Conservation (phyloP, 2,113 vertebrate genomes). For the Potamarius usumacintae region DNA sequence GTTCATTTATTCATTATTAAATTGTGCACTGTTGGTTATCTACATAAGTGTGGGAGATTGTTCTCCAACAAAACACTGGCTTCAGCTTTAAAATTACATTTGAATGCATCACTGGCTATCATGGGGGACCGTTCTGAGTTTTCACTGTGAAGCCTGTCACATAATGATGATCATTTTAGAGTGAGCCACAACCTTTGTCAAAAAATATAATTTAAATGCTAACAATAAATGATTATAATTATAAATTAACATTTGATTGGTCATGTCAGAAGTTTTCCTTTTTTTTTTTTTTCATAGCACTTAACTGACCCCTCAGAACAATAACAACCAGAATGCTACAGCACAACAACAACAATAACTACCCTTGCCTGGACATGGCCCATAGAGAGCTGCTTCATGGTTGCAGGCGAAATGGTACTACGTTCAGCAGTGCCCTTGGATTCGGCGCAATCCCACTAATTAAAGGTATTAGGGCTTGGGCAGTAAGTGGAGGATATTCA, state of each 20-base stretch:
- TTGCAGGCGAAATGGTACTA: constrained; percentile 60
- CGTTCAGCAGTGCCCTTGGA: constrained; percentile 68
- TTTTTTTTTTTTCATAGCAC: constrained; percentile 25
- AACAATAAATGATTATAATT: not conserved
- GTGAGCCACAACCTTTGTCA: not conserved
- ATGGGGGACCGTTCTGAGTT: not conserved
- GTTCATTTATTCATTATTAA: not conserved
- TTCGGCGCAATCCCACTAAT: constrained; percentile 71
- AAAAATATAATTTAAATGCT: not conserved
- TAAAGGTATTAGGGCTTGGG: constrained; percentile 73
- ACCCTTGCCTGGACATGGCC: constrained; percentile 69
- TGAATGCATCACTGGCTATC: not conserved
- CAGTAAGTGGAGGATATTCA: constrained; percentile 63
- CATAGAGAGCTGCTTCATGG: constrained; percentile 65
- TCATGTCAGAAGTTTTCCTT: not conserved
- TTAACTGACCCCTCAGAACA: constrained; percentile 52
- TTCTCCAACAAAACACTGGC: not conserved
- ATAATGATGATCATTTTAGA: not conserved
- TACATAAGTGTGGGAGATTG: not conserved
- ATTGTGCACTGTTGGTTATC: not conserved
- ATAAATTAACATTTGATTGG: not conserved
- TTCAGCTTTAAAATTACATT: not conserved
- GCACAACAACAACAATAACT: constrained; percentile 81
- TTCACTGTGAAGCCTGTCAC: not conserved
- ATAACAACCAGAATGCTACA: constrained; percentile 70